phyloP scores from a whole-genome alignment of 2,113 vertebrate species.

The Etheostoma cragini region DNA sequence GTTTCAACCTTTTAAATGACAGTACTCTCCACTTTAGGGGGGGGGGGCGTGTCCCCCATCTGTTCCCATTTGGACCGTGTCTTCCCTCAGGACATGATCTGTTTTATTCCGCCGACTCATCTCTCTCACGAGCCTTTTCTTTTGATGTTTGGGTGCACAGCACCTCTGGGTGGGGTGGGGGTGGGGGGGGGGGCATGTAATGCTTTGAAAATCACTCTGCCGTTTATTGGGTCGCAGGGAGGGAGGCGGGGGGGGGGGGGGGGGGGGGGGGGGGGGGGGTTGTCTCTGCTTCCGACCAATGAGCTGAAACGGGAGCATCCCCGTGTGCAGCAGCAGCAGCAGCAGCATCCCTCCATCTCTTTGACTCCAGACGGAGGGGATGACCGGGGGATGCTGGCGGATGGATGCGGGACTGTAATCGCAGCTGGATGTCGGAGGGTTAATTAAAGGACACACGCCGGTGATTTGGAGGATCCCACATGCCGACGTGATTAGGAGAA shows the following conservation, averaged over 20 bases:
- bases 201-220: constrained; percentile 32
- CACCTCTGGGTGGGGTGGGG: neutral
- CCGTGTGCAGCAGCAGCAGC: constrained; percentile 10
- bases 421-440: neutral
- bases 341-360: constrained; percentile 20
- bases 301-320: constrained; percentile 55
- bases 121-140: constrained; percentile 4
- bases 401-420: neutral
- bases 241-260: neutral
- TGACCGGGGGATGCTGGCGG: constrained; percentile 10
- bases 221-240: constrained; percentile 30
- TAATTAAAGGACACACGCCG: neutral
- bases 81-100: neutral
- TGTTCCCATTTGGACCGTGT: neutral
- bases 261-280: constrained; percentile 8
- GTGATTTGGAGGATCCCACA: neutral
- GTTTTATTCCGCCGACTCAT: neutral
- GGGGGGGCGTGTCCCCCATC: neutral
- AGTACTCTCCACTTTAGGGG: too few species aligned
- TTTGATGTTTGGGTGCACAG: constrained; percentile 36
- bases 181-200: neutral
- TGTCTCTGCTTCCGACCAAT: constrained; percentile 45
- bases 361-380: constrained; percentile 19
- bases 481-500: constrained; percentile 3
- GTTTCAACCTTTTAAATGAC: neutral